Conservation (phyloP, 2,113 vertebrate genomes). For the Bubo scandiacus region DNA sequence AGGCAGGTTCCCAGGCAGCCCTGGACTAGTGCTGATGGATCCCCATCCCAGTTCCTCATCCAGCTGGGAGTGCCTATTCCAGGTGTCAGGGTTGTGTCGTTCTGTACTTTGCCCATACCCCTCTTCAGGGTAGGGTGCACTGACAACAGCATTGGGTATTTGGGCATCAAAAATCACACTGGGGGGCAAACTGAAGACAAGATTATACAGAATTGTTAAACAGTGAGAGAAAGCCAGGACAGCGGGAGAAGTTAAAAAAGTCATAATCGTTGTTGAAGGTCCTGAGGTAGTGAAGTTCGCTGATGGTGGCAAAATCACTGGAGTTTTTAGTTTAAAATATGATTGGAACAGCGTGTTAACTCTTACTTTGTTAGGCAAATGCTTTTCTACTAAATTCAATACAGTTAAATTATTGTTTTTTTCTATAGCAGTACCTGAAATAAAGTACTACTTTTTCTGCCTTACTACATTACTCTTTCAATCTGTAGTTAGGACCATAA, state of each 20-base stretch:
- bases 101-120: neutral
- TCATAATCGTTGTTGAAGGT: neutral
- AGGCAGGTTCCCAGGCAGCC: neutral
- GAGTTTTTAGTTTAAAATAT: neutral
- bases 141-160: neutral
- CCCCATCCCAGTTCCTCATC: neutral
- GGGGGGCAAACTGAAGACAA: neutral
- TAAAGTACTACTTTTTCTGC: neutral
- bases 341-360: neutral
- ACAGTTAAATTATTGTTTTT: neutral
- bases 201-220: neutral
- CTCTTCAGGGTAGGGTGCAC: neutral
- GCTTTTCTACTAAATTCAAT: neutral
- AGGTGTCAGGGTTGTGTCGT: neutral
- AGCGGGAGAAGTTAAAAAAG: neutral
- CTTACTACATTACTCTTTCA: neutral
- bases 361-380: neutral
- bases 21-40: neutral
- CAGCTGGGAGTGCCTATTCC: neutral
- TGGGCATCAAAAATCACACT: neutral
- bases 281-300: neutral
- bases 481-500: neutral
- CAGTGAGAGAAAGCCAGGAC: neutral
- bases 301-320: neutral
- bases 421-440: neutral